A percentile compares a stretch with the other conserved stretches of the same genome.
These are phyloP conservation scores for Suricata suricatta DNA, from an alignment of 2,113 vertebrate species.

Conservation along the genomic window DNA sequence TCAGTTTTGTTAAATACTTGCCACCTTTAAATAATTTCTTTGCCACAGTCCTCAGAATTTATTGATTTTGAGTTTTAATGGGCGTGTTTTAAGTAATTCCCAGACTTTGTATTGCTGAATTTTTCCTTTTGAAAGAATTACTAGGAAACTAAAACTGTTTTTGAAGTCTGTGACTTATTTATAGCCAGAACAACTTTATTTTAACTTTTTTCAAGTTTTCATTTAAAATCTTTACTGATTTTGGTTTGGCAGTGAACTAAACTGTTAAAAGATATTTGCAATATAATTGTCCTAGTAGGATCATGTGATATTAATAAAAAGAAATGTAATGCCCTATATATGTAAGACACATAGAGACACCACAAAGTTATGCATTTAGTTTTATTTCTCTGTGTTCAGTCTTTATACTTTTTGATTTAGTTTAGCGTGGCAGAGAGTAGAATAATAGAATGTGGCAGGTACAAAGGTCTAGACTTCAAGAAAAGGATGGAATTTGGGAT, in stretches of 20 bases:
- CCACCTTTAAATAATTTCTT: slow-evolving; percentile 46
- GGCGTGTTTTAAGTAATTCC: slow-evolving; percentile 51
- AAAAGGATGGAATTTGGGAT: slow-evolving; percentile 43
- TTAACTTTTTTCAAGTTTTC: slow-evolving; percentile 23
- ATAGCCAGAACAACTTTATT: not conserved
- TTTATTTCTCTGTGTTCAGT: slow-evolving; percentile 9
- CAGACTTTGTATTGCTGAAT: not conserved
- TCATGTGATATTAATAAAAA: not conserved
- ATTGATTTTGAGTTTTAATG: not conserved
- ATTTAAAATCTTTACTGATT: slow-evolving; percentile 30
- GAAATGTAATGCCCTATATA: not conserved
- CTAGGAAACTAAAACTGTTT: slow-evolving; percentile 20
- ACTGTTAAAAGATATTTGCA: slow-evolving; percentile 24
- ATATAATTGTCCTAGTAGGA: not conserved
- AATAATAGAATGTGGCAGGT: not conserved
- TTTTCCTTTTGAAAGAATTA: slow-evolving; percentile 12
- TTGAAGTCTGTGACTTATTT: not conserved
- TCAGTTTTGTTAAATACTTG: slow-evolving; percentile 45
- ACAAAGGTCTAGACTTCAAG: not conserved
- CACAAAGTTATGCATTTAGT: not conserved
- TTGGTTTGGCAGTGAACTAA: slow-evolving; percentile 40
- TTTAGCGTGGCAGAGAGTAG: not conserved
- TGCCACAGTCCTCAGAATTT: not conserved
- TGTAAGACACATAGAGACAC: not conserved
- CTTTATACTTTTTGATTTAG: not conserved